Percentiles rank a stretch among this genome's conserved stretches.
Evolutionary conservation across 2,797 vertebrate genomes (phyloP).

Genomic region (Xiphorhynchus erythropygius): DNA sequence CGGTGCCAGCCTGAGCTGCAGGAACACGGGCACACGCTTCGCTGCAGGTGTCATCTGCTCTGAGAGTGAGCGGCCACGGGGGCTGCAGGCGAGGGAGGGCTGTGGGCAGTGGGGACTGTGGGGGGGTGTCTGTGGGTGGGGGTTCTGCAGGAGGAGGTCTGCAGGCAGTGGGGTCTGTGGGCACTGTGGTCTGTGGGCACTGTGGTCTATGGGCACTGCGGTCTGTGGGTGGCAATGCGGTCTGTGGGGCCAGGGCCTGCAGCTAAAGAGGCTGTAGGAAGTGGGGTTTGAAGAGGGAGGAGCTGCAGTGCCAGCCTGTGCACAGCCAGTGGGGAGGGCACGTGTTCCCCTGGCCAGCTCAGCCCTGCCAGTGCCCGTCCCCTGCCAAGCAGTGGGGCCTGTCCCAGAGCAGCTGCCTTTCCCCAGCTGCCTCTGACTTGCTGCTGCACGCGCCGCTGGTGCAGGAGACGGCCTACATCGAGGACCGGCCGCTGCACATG

Average conservation of each 20-base stretch:
- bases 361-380: fast-evolving
- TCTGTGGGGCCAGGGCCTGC: neutral
- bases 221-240: neutral
- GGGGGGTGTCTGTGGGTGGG: neutral
- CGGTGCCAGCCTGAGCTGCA: slow-evolving; percentile 82
- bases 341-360: fast-evolving
- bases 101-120: fast-evolving
- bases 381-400: fast-evolving
- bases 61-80: slow-evolving; percentile 84
- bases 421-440: slow-evolving; percentile 92
- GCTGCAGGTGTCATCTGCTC: slow-evolving; percentile 96
- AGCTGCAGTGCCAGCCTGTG: neutral
- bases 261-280: neutral
- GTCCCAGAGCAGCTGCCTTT: neutral
- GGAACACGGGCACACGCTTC: slow-evolving; percentile 84
- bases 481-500: slow-evolving; percentile 97
- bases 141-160: neutral
- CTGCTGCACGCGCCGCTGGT: slow-evolving; percentile 89
- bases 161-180: neutral
- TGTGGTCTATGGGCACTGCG: too few relatives aligned
- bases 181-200: too few relatives aligned
- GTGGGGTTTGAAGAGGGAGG: neutral
- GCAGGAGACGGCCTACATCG: slow-evolving; percentile 94
- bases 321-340: fast-evolving
- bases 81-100: neutral